Percentiles rank a stretch among this genome's conserved stretches.
Conservation (phyloP, 2,797 vertebrate genomes). For the Sternarchorhynchus goeldii region DNA sequence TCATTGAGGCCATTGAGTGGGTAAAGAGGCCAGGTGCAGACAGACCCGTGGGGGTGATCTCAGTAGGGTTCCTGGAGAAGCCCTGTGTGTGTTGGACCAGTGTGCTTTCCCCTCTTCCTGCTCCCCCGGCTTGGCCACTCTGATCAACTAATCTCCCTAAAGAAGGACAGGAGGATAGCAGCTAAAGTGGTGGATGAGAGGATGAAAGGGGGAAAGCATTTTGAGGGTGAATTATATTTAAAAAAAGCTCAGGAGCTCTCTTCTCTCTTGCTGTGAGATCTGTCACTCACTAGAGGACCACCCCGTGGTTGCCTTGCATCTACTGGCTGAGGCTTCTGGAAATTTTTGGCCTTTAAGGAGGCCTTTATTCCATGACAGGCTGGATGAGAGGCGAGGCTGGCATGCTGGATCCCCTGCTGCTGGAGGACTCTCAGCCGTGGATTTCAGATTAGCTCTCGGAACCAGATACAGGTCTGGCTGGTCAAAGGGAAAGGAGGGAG, state of each 20-base stretch:
- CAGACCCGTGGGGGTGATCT: neutral
- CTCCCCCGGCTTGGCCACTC: neutral
- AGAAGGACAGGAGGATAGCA: neutral
- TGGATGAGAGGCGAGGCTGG: constrained; percentile 10
- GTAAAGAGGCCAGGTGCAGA: constrained; percentile 8
- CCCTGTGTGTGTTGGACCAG: neutral
- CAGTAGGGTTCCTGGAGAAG: neutral
- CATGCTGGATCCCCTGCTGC: constrained; percentile 1
- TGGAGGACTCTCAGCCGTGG: constrained; percentile 42
- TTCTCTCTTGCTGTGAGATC: constrained; percentile 1
- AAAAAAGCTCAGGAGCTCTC: neutral
- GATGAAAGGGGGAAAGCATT: neutral
- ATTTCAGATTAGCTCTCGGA: constrained; percentile 36
- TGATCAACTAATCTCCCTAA: constrained; percentile 19
- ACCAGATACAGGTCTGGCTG: constrained; percentile 8
- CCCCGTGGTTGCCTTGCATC: neutral
- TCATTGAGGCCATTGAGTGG: neutral
- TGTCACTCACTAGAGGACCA: neutral
- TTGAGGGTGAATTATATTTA: neutral
- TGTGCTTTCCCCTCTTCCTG: neutral
- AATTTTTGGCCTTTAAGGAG: neutral
- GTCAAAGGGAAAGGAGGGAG: constrained; percentile 15
- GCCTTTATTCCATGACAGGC: constrained; percentile 4
- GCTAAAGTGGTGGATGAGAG: neutral
- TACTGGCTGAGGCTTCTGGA: neutral